Evolutionary conservation across 2,797 vertebrate species (phyloP).

Genomic region (Eleutherodactylus coqui): DNA sequence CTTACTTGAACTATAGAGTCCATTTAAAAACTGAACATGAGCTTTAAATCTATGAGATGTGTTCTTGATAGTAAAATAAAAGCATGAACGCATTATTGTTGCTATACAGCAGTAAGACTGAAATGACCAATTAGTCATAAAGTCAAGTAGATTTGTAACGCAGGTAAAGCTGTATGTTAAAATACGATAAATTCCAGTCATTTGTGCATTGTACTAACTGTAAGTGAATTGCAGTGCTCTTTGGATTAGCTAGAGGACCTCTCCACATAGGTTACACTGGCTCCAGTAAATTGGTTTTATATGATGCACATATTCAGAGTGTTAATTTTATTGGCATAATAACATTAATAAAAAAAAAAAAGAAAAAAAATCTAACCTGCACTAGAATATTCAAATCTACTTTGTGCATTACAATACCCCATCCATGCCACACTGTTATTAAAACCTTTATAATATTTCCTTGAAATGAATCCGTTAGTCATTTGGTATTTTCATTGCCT

Average conservation of each 20-base stretch:
- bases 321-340: slow-evolving; percentile 74
- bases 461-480: slow-evolving; percentile 80
- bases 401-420: slow-evolving; percentile 74
- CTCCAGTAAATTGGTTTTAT: slow-evolving; percentile 74
- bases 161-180: slow-evolving; percentile 57
- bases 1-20: background rate
- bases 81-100: slow-evolving; percentile 11
- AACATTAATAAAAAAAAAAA: slow-evolving; percentile 76
- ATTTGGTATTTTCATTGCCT: slow-evolving; percentile 75
- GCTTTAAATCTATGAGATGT: background rate
- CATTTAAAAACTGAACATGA: background rate
- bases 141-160: slow-evolving; percentile 58
- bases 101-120: background rate
- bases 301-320: slow-evolving; percentile 71
- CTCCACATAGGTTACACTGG: slow-evolving; percentile 69
- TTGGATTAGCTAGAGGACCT: slow-evolving; percentile 66
- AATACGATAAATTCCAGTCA: slow-evolving; percentile 61
- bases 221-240: slow-evolving; percentile 65
- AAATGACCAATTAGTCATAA: slow-evolving; percentile 20
- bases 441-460: slow-evolving; percentile 80
- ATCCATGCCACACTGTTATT: slow-evolving; percentile 77
- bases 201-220: slow-evolving; percentile 63
- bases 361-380: slow-evolving; percentile 75
- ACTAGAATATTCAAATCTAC: slow-evolving; percentile 74
- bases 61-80: slow-evolving; percentile 21